These are phyloP conservation scores for Macrotis lagotis DNA, from an alignment of 2,113 vertebrate species.

Conservation along the genomic window DNA sequence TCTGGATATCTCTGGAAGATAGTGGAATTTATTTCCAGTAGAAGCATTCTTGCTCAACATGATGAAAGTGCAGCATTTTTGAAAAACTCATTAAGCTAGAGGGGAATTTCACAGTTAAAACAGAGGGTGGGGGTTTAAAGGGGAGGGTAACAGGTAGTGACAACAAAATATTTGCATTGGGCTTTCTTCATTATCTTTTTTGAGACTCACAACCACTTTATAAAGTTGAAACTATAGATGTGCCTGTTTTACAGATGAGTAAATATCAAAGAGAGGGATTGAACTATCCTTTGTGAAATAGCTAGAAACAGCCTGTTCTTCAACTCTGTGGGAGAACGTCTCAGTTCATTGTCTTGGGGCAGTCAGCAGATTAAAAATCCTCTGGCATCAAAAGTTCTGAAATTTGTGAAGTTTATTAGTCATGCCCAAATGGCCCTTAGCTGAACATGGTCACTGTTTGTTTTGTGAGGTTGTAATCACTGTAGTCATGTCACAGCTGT, in stretches of 20 bases:
- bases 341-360: neutral
- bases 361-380: neutral
- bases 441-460: conserved; percentile 40
- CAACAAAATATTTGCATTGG: neutral
- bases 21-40: neutral
- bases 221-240: neutral
- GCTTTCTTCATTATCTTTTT: neutral
- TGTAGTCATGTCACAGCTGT: neutral
- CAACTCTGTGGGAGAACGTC: neutral
- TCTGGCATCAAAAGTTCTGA: conserved; percentile 4
- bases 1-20: neutral
- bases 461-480: neutral
- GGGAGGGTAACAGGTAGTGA: neutral
- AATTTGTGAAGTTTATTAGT: conserved; percentile 3
- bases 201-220: neutral
- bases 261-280: neutral
- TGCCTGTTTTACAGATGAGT: neutral
- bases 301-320: neutral
- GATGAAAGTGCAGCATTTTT: neutral
- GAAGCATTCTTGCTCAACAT: neutral
- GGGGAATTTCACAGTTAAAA: neutral
- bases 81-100: neutral
- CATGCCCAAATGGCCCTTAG: neutral
- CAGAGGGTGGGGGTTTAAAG: neutral
- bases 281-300: neutral